Base-by-base conservation (phyloP, 2,888 invertebrate species). In the Chrysotoxum bicinctum region DNA sequence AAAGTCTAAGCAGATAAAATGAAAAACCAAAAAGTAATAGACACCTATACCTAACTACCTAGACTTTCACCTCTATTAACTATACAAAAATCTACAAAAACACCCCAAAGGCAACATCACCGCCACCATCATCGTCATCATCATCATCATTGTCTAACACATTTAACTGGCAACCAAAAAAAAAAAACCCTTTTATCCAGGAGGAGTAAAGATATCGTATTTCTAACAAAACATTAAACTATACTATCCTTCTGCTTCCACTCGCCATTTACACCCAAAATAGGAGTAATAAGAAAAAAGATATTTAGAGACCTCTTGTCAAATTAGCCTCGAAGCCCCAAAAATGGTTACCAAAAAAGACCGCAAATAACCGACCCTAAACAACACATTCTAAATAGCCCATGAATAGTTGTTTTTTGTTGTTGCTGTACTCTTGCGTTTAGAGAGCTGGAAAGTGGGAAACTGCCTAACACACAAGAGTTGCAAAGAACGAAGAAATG, bases 361-460 rank as follows among this genome's bases (percentile, higher is more conserved):
- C 84, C 81, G 64, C 80, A 85, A 85, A 85, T 81, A 85, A 81
- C 73, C 81, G 85, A 81, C 76, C 66, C 81, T 85, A 85, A 85
- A 85, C 85, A 85, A 85, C 85, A 85, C 76, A 85, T 80, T 77
- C 85, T 81, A 85, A 85, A 85, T 77, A 77, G 68, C 81, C 81
- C 80, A 85, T 76, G 84, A 84, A 75, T 62, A 75, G 66, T 50
- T 66, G 48, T 50, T 37, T n/a, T 9, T 64, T 45, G 50, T 35
- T 50, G 50, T 5, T 50, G 23, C 5, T 50, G n/a, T 26, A 26
- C 3, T 23, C n/a, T n/a, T n/a, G n/a, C 26, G 14, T n/a, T 23
- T n/a, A 56, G 69, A 60, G 21, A 62, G 3, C 19, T 23, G 21
- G 26, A 68, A 50, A 48, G 60, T 37, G 76, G 76, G 30, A 64